Conservation (phyloP, 64 coral and sea anemone genomes). For the Montipora cactus region DNA sequence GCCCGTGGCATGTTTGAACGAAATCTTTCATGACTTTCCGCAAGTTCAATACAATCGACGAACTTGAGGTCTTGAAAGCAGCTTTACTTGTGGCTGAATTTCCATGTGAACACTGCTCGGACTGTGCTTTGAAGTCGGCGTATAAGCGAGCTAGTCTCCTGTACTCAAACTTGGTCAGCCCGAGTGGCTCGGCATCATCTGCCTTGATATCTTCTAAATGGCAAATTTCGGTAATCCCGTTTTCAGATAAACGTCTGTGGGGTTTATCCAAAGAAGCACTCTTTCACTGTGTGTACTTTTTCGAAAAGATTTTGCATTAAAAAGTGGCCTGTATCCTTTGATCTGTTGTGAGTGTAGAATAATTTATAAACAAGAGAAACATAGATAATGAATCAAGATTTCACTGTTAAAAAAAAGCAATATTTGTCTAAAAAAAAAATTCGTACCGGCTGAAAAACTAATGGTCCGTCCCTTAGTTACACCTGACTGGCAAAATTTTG, state of each 20-base stretch:
- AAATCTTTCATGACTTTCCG: constrained; percentile 6
- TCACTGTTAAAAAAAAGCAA: too few species aligned
- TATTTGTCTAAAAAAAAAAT: too few species aligned
- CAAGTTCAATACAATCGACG: neutral
- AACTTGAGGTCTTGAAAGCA: neutral
- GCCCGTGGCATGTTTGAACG: neutral
- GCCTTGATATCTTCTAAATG: neutral
- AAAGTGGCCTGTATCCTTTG: too few species aligned
- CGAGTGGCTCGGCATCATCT: constrained; percentile 26
- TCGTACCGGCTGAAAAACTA: too few species aligned
- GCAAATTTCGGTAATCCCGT: neutral
- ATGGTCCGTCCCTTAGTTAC: too few species aligned
- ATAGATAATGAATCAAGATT: too few species aligned
- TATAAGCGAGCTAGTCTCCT: neutral
- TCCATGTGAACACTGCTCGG: too few species aligned
- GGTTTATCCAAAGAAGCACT: constrained; percentile 17
- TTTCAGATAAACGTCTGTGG: neutral
- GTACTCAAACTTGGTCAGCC: constrained; percentile 13
- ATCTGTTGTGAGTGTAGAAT: too few species aligned
- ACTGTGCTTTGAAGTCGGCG: neutral
- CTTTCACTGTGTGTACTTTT: neutral
- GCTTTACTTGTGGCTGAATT: too few species aligned
- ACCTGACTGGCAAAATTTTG: too few species aligned
- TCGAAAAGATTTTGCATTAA: too few species aligned
- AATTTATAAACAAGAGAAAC: too few species aligned